Conservation (phyloP, 30 jellyfish, hydroid and myxozoan genomes). For the Hydra vulgaris region DNA sequence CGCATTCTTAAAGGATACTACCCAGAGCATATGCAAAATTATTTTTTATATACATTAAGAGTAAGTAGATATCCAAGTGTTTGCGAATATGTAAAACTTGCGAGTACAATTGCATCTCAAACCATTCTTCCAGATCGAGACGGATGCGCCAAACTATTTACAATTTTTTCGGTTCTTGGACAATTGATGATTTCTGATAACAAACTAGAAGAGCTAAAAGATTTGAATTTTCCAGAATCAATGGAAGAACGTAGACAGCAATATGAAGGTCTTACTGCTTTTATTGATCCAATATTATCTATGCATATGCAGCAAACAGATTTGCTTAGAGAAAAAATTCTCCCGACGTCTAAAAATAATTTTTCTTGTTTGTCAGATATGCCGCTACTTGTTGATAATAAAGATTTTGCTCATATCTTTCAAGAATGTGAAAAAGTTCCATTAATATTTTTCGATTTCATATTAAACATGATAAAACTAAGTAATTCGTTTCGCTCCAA, state of each 20-base stretch:
- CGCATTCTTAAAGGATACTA: conserved; percentile 29
- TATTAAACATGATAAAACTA: neutral
- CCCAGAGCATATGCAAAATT: conserved; percentile 38
- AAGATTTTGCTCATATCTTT: neutral
- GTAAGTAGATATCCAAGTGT: conserved; percentile 39
- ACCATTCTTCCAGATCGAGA: conserved; percentile 44
- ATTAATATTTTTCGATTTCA: neutral
- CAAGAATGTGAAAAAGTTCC: conserved; percentile 2
- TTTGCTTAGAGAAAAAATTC: neutral
- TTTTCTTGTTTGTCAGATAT: conserved; percentile 24
- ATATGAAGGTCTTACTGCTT: neutral
- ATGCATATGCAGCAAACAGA: neutral
- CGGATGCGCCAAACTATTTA: conserved; percentile 25
- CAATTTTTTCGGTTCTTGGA: conserved; percentile 41
- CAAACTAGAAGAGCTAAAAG: neutral
- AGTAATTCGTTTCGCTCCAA: neutral
- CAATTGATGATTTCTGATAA: conserved; percentile 13
- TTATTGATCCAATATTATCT: neutral
- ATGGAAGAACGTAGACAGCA: conserved; percentile 9
- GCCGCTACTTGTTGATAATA: conserved; percentile 40
- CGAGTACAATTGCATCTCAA: conserved; percentile 37
- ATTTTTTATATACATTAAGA: conserved; percentile 20
- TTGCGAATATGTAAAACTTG: conserved; percentile 44
- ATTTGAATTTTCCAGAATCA: conserved; percentile 6
- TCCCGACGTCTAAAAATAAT: conserved; percentile 31